Evolutionary conservation across 1,140 invertebrate genomes (phyloP).

Genomic region (Cepaea nemoralis): DNA sequence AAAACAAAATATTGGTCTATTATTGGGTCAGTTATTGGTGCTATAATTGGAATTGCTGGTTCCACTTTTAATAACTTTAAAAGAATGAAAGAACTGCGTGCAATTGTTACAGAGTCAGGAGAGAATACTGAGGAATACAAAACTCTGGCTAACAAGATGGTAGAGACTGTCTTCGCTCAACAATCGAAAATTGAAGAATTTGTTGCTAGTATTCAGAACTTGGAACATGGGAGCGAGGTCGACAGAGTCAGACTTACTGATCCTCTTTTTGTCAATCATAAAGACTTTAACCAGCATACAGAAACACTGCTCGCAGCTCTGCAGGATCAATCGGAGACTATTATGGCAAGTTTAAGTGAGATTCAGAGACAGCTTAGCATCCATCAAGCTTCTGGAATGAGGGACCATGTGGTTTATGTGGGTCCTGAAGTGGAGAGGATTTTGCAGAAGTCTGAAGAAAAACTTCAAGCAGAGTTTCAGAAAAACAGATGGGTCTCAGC

Average conservation of each 20-base stretch:
- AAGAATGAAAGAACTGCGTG: constrained; percentile 78
- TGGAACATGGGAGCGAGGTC: background rate
- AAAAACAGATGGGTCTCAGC: constrained; percentile 63
- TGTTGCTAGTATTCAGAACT: constrained; percentile 40
- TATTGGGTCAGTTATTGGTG: constrained; percentile 80
- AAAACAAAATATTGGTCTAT: constrained; percentile 85
- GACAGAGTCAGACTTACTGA: constrained; percentile 27
- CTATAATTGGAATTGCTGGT: constrained; percentile 79
- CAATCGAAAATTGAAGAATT: constrained; percentile 57
- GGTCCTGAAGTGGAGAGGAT: constrained; percentile 63
- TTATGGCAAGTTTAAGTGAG: constrained; percentile 49
- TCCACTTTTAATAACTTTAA: constrained; percentile 79
- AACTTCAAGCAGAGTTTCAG: constrained; percentile 67
- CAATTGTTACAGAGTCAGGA: constrained; percentile 74
- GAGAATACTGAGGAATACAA: constrained; percentile 53
- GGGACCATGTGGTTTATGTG: constrained; percentile 62
- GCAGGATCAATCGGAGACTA: constrained; percentile 51
- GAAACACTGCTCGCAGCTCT: constrained; percentile 55
- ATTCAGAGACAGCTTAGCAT: constrained; percentile 51
- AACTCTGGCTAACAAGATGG: constrained; percentile 48
- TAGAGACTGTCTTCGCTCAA: constrained; percentile 54
- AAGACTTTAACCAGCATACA: constrained; percentile 47
- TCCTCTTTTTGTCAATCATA: constrained; percentile 1
- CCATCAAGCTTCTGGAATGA: constrained; percentile 10
- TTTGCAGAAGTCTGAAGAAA: constrained; percentile 59